Percentiles rank a stretch among this genome's conserved stretches.
phyloP scores from a whole-genome alignment of 53 echinoderm and acorn worm species.

The Zoroaster sp. region DNA sequence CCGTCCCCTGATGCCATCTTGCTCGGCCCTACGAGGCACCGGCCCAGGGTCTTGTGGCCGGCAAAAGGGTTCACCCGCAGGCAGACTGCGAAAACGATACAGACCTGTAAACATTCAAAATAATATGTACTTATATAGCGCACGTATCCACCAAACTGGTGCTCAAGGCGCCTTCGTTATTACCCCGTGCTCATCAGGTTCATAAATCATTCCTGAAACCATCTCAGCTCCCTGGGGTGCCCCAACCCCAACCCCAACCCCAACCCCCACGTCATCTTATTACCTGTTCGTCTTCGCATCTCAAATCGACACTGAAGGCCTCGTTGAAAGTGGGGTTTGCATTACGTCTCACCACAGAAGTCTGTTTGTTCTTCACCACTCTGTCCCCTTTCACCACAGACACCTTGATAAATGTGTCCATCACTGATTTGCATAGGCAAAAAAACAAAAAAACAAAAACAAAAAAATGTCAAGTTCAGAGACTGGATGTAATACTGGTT shows the following conservation, averaged over 20 bases:
- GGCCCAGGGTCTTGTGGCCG: conserved; percentile 79
- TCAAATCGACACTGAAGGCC: conserved; percentile 84
- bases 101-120: conserved; percentile 10
- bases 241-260: neutral
- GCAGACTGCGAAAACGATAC: conserved; percentile 74
- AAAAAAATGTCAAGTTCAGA: neutral
- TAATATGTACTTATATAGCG: too few species aligned
- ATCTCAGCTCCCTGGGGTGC: neutral
- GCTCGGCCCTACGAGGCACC: conserved; percentile 82
- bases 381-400: conserved; percentile 84
- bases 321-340: conserved; percentile 87
- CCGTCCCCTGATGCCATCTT: conserved; percentile 78
- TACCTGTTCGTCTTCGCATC: conserved; percentile 43
- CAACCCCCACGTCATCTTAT: neutral
- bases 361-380: conserved; percentile 83
- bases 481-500: neutral
- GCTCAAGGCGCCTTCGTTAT: too few species aligned
- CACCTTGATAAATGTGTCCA: conserved; percentile 87
- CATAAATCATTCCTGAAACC: too few species aligned
- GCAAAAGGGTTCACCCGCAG: conserved; percentile 81
- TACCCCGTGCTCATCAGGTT: neutral
- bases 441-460: neutral
- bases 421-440: conserved; percentile 46
- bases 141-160: too few species aligned
- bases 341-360: conserved; percentile 67